phyloP scores from a whole-genome alignment of 2,888 invertebrate species.

The Galerucella pusilla region DNA sequence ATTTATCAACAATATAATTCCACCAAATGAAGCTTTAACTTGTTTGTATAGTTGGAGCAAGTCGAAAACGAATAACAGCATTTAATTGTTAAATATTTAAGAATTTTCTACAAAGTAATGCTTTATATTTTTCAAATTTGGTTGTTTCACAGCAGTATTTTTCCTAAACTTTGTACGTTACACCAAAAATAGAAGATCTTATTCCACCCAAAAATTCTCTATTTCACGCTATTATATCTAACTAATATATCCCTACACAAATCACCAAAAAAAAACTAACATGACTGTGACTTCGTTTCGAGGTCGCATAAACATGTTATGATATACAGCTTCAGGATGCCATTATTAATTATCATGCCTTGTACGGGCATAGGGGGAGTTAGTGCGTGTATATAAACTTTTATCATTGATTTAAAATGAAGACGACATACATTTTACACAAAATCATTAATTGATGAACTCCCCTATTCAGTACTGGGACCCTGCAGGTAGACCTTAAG shows the following conservation, averaged over 20 bases:
- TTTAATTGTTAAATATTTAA: background rate
- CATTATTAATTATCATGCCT: constrained; percentile 63
- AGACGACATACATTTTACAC: too few relatives aligned
- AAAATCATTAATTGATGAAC: too few relatives aligned
- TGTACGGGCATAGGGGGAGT: constrained; percentile 57
- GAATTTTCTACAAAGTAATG: too few relatives aligned
- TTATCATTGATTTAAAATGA: constrained; percentile 51
- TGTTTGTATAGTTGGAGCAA: constrained; percentile 37
- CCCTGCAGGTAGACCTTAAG: too few relatives aligned
- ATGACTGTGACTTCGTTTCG: background rate
- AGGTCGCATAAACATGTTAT: constrained; percentile 60
- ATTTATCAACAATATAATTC: constrained; percentile 50
- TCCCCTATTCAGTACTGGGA: too few relatives aligned
- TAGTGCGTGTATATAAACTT: constrained; percentile 51
- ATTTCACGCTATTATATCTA: background rate
- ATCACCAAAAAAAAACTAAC: background rate
- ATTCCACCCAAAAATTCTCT: background rate
- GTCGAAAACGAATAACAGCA: background rate
- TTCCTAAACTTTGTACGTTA: too few relatives aligned
- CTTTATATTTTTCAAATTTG: too few relatives aligned
- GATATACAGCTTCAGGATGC: constrained; percentile 56
- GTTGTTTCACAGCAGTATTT: too few relatives aligned
- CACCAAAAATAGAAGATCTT: too few relatives aligned
- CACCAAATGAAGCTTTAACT: constrained; percentile 47
- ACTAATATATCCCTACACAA: background rate